Conservation (phyloP, 2,888 invertebrate species). For the Hymenopus coronatus region DNA sequence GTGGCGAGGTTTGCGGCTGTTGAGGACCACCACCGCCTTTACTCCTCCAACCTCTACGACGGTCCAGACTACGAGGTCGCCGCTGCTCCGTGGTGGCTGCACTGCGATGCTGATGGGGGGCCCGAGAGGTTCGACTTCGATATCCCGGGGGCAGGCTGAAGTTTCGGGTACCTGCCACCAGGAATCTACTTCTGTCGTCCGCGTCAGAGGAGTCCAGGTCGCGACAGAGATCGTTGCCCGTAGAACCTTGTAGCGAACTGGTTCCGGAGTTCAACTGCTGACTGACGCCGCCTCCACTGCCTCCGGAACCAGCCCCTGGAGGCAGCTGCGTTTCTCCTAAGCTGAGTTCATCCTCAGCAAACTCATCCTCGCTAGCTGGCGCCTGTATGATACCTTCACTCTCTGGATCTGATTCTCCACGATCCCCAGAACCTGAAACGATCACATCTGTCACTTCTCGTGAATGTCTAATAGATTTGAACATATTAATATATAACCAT, state of each 20-base stretch:
- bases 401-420: constrained; percentile 60
- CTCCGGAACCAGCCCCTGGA: constrained; percentile 54
- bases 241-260: constrained; percentile 39
- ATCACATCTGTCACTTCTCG: neutral
- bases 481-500: neutral
- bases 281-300: constrained; percentile 38
- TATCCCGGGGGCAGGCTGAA: constrained; percentile 38
- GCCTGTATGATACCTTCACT: constrained; percentile 44
- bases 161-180: constrained; percentile 31
- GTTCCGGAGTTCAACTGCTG: constrained; percentile 43
- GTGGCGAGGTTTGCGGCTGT: constrained; percentile 14
- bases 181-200: constrained; percentile 36
- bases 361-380: constrained; percentile 77
- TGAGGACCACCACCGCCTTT: constrained; percentile 1
- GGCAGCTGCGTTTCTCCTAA: constrained; percentile 38
- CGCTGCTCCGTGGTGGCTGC: constrained; percentile 50
- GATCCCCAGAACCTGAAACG: constrained; percentile 45
- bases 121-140: constrained; percentile 48
- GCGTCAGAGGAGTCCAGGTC: constrained; percentile 40
- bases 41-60: constrained; percentile 42
- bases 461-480: neutral
- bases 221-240: constrained; percentile 39
- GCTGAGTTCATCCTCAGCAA: constrained; percentile 76
- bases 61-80: constrained; percentile 47
- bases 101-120: constrained; percentile 51